Evolutionary conservation across 2,888 invertebrate genomes (phyloP).

Genomic region (Hydraecia micacea): DNA sequence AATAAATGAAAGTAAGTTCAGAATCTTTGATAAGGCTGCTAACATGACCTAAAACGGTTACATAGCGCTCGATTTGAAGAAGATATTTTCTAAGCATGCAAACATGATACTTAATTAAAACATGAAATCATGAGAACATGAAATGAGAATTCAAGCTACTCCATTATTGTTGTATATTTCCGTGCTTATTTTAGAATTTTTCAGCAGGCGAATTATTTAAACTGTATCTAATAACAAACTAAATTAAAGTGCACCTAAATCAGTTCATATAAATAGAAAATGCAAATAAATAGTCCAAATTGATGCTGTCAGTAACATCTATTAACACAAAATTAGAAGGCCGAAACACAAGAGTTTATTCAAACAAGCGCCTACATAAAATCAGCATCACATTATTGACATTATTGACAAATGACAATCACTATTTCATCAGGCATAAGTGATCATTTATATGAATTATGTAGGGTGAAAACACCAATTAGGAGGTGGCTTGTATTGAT

Average conservation of each 20-base stretch:
- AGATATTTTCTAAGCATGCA: too few species aligned
- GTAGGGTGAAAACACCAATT: conserved; percentile 15
- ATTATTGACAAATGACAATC: conserved; percentile 43
- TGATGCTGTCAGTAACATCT: not conserved
- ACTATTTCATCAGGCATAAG: conserved; percentile 57
- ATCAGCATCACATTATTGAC: conserved; percentile 15
- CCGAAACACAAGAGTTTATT: not conserved
- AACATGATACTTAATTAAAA: not conserved
- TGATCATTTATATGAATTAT: conserved; percentile 44
- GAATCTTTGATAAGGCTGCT: not conserved
- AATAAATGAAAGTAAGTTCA: not conserved
- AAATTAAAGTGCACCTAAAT: not conserved
- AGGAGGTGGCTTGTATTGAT: conserved; percentile 3
- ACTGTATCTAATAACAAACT: not conserved
- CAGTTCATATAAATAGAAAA: too few species aligned
- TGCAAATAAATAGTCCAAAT: conserved; percentile 3
- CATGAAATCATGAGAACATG: not conserved
- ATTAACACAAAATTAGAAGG: not conserved
- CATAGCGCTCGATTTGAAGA: not conserved
- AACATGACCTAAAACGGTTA: not conserved
- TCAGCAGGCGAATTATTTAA: not conserved
- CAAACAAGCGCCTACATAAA: conserved; percentile 10
- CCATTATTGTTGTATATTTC: not conserved
- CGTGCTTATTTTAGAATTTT: not conserved
- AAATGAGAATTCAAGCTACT: not conserved